Evolutionary conservation across 2,113 vertebrate species (phyloP).

Genomic region (Archilochus colubris): DNA sequence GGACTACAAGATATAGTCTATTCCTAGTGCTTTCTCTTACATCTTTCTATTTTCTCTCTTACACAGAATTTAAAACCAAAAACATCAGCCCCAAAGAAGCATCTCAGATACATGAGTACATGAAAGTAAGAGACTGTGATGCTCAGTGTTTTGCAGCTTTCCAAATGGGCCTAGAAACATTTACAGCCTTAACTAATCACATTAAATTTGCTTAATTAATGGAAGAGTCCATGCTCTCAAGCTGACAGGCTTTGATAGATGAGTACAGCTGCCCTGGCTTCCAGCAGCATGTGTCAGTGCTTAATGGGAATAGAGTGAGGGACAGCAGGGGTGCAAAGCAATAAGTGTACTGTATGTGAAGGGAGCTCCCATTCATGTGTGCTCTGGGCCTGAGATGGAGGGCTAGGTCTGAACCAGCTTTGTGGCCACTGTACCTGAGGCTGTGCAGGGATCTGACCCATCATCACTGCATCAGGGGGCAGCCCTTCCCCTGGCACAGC

Average conservation of each 20-base stretch:
- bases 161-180: slow-evolving; percentile 47
- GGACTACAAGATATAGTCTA: not conserved
- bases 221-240: slow-evolving; percentile 45
- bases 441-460: not conserved
- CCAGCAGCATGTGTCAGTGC: slow-evolving; percentile 19
- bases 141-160: slow-evolving; percentile 19
- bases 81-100: not conserved
- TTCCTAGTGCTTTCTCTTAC: not conserved
- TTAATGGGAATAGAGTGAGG: not conserved
- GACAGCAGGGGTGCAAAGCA: not conserved
- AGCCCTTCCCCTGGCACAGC: not conserved
- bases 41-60: not conserved
- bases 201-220: slow-evolving; percentile 68
- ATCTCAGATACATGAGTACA: not conserved
- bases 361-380: accelerated
- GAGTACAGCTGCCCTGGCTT: slow-evolving; percentile 55
- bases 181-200: slow-evolving; percentile 59
- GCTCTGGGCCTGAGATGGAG: not conserved
- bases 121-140: not conserved
- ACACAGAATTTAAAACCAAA: not conserved
- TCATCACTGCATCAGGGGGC: not conserved
- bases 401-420: no score
- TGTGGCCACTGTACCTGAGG: not conserved
- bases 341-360: accelerated
- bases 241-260: slow-evolving; percentile 59